A percentile compares a stretch with the other conserved stretches of the same genome.
Conservation (phyloP, 2,888 invertebrate genomes). For the Acanthosepion pharaonis region DNA sequence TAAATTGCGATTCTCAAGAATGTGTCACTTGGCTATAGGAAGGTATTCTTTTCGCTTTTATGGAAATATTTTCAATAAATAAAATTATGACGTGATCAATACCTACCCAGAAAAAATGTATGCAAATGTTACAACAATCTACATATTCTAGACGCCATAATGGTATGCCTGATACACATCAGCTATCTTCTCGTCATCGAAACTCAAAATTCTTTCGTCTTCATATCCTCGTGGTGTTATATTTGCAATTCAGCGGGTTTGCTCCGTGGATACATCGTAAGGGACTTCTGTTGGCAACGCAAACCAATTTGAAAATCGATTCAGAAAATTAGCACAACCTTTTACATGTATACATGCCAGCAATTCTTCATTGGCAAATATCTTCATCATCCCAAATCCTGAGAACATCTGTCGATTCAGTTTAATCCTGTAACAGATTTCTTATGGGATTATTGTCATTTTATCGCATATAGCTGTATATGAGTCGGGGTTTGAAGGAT, state of each 20-base stretch:
- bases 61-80: background rate
- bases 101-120: background rate
- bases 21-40: no score
- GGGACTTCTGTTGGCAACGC: background rate
- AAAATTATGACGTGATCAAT: background rate
- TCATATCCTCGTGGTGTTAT: background rate
- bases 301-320: background rate
- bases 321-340: background rate
- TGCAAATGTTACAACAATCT: background rate
- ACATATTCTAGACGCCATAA: background rate
- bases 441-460: no score
- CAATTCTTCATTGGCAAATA: background rate
- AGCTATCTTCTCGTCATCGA: no score
- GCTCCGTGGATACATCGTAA: background rate
- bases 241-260: background rate
- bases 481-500: no score
- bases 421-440: no score
- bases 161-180: background rate
- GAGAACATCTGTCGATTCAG: background rate
- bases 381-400: background rate
- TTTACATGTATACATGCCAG: background rate
- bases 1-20: no score
- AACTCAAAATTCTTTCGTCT: background rate
- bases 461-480: no score
- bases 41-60: no score